These are phyloP conservation scores for Eumaeus atala DNA, from an alignment of 1,140 invertebrate genomes.

Conservation along the genomic window DNA sequence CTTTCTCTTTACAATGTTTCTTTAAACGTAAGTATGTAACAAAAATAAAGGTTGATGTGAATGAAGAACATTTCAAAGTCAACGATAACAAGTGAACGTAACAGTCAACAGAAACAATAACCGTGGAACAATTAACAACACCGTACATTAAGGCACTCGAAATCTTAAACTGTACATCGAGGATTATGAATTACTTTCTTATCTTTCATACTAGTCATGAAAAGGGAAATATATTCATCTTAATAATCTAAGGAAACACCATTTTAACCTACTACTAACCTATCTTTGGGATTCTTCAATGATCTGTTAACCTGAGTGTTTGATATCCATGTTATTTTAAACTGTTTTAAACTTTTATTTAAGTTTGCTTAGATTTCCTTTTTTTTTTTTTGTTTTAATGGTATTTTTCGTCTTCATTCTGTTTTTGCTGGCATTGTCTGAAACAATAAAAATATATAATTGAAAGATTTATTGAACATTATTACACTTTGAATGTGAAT, in stretches of 20 bases:
- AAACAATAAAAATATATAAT: not conserved
- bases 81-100: conserved; percentile 27
- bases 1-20: no score
- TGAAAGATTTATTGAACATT: no score
- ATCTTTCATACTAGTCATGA: not conserved
- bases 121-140: conserved; percentile 41
- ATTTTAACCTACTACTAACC: conserved; percentile 34
- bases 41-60: conserved; percentile 18
- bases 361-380: no score
- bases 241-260: conserved; percentile 23
- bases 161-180: conserved; percentile 10
- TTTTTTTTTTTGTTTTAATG: no score
- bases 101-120: conserved; percentile 35
- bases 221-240: not conserved
- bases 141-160: conserved; percentile 62
- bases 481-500: no score
- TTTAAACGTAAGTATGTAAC: conserved; percentile 17
- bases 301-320: conserved; percentile 1
- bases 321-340: not conserved
- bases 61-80: conserved; percentile 24
- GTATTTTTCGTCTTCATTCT: no score
- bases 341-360: no score
- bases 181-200: not conserved
- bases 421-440: not conserved
- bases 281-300: conserved; percentile 40